Evolutionary conservation across 1,140 invertebrate species (phyloP), one percentile per base, ranked within the genome.

Genomic region (Pachypsylla venusta): DNA sequence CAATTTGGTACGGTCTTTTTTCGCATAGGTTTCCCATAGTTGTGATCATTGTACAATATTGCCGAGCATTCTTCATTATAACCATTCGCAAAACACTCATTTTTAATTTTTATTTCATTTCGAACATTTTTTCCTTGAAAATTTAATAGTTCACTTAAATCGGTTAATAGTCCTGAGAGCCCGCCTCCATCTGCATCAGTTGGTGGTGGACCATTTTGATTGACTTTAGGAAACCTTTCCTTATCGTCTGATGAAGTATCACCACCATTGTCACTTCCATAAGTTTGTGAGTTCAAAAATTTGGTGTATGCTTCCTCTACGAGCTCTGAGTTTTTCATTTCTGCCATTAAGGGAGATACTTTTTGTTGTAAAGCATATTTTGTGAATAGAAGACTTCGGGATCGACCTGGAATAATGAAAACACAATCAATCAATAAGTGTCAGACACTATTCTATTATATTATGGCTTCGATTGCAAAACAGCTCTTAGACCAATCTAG

Each of bases 401-500:
- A 72, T 57, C 73, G 73, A 59, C 73, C 74, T 74, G 39, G 53
- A 64, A 66, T n/a, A n/a, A n/a, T n/a, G n/a, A n/a, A n/a, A n/a
- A n/a, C n/a, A n/a, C n/a, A n/a, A n/a, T n/a, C n/a, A n/a, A n/a
- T n/a, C n/a, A n/a, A n/a, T n/a, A n/a, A n/a, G n/a, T n/a, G n/a
- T n/a, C n/a, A n/a, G n/a, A n/a, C n/a, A n/a, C n/a, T n/a, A n/a
- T n/a, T n/a, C n/a, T n/a, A n/a, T n/a, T n/a, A n/a, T n/a, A n/a
- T n/a, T n/a, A n/a, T n/a, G n/a, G n/a, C n/a, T n/a, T n/a, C n/a
- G n/a, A n/a, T n/a, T n/a, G n/a, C n/a, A n/a, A n/a, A n/a, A n/a
- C n/a, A n/a, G n/a, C n/a, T n/a, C n/a, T n/a, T n/a, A n/a, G n/a
- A n/a, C n/a, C n/a, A n/a, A n/a, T n/a, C n/a, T n/a, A n/a, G n/a